These are phyloP conservation scores for Zingel zingel DNA, from an alignment of 2,113 vertebrate genomes.

Conservation along the genomic window DNA sequence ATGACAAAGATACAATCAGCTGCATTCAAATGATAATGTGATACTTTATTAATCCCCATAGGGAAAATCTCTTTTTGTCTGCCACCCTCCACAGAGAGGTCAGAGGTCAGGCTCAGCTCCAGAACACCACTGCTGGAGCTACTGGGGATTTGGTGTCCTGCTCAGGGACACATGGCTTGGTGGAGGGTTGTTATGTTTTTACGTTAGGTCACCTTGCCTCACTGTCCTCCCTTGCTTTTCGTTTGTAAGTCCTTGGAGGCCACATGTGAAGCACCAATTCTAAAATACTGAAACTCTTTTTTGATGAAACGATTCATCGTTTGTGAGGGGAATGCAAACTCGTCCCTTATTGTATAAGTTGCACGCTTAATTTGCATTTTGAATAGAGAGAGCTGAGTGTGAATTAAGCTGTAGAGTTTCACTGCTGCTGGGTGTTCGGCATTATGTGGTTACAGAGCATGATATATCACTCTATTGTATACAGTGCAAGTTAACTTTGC, in stretches of 20 bases:
- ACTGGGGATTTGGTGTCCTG: conserved; percentile 31
- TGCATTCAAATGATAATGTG: conserved; percentile 76
- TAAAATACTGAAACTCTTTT: conserved; percentile 9
- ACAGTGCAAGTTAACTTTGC: not conserved
- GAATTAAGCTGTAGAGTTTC: conserved; percentile 38
- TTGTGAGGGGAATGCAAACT: conserved; percentile 41
- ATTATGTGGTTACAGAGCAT: conserved; percentile 7
- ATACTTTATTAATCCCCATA: conserved; percentile 73
- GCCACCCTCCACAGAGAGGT: conserved; percentile 57
- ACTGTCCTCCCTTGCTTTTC: conserved; percentile 3
- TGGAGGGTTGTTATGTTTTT: conserved; percentile 34
- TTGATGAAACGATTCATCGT: conserved; percentile 13
- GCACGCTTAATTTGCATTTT: conserved; percentile 53
- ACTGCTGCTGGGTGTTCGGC: conserved; percentile 26
- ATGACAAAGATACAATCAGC: conserved; percentile 67
- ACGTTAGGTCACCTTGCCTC: conserved; percentile 48
- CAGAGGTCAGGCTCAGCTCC: conserved; percentile 61
- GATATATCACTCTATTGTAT: conserved; percentile 16
- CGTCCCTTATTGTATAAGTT: conserved; percentile 34
- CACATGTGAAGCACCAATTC: conserved; percentile 28
- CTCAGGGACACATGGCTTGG: conserved; percentile 52
- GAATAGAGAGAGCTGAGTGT: conserved; percentile 41
- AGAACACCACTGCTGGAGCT: conserved; percentile 36
- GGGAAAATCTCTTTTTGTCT: conserved; percentile 63
- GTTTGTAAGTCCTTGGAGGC: conserved; percentile 16